Base-by-base conservation (phyloP, 2,113 vertebrate genomes). In the Brienomyrus longianalis region DNA sequence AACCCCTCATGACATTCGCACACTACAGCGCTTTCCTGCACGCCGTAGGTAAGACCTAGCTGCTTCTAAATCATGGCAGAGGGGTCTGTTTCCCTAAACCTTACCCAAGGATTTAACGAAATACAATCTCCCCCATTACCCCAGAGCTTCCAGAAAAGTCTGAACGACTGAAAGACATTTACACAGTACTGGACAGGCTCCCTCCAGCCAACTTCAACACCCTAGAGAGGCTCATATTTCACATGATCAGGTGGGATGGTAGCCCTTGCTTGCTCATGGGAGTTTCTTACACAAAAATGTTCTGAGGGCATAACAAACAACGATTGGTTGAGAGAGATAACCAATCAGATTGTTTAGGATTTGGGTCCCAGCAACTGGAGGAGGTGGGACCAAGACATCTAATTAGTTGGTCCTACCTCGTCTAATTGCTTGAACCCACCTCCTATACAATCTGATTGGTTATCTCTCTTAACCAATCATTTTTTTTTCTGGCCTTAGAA, bases 151-250 rank as follows among this genome's bases (percentile, higher is more conserved):
- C 98, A 0, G 98, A 97, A 92, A 96, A 94, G 90, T 94, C 96
- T 11, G 98, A 99, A 88, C 96, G 96, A 80, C 93, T 99, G 51
- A 94, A 94, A 35, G 97, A 97, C 21, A 96, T 99, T 74, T 99
- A 99, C 89, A 94, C 96, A 15, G 97, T 97, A 83, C 92, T 99
- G 3, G 98, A 98, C 15, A 97, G 97, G 91, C 97, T 99, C 86
- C 98, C 98, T 0, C 93, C 95, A 19, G 95, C 97, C 90, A 97
- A 98, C 93, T 97, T 96, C 91, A 96, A 94, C 86, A 97, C 97
- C 0, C 92, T 99, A 91, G 98, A 99, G 91, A 94, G 98, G 8
- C 96, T 99, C 10, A 94, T 99, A 94, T 99, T 99, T 94, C 98
- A 99, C 91, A 97, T 99, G 0, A 98, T 99, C 95, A 98, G 96